phyloP scores from a whole-genome alignment of 2,113 vertebrate species.

The Mobula birostris region DNA sequence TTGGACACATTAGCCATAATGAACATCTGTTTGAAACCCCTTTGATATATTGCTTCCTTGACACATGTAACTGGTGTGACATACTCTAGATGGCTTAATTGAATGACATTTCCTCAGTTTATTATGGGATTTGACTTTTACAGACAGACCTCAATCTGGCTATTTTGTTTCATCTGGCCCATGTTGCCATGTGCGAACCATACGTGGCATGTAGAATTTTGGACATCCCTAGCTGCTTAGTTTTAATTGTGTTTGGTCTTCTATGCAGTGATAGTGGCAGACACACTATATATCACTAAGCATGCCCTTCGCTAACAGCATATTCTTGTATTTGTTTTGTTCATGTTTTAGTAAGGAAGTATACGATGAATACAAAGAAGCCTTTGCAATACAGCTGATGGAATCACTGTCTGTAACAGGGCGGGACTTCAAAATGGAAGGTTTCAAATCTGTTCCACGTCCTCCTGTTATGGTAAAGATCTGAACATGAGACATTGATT shows the following conservation, averaged over 20 bases:
- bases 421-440: conserved; percentile 16
- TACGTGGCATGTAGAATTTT: conserved; percentile 4
- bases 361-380: neutral
- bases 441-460: conserved; percentile 9
- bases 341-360: conserved; percentile 18
- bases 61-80: neutral
- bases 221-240: neutral
- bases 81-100: conserved; percentile 14
- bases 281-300: neutral
- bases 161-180: neutral
- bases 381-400: neutral
- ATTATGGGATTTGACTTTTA: conserved; percentile 29
- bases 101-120: conserved; percentile 24
- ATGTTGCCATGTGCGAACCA: neutral
- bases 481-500: conserved; percentile 1
- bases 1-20: neutral
- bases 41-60: conserved; percentile 29
- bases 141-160: neutral
- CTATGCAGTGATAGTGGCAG: neutral
- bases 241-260: neutral
- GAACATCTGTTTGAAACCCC: conserved; percentile 9
- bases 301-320: neutral
- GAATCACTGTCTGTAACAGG: conserved; percentile 9
- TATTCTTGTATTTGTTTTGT: neutral
- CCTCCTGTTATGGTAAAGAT: conserved; percentile 20